Evolutionary conservation across 2,113 vertebrate genomes (phyloP), one percentile per base, ranked within the genome.

Genomic region (Ophthalmolycus amberensis): DNA sequence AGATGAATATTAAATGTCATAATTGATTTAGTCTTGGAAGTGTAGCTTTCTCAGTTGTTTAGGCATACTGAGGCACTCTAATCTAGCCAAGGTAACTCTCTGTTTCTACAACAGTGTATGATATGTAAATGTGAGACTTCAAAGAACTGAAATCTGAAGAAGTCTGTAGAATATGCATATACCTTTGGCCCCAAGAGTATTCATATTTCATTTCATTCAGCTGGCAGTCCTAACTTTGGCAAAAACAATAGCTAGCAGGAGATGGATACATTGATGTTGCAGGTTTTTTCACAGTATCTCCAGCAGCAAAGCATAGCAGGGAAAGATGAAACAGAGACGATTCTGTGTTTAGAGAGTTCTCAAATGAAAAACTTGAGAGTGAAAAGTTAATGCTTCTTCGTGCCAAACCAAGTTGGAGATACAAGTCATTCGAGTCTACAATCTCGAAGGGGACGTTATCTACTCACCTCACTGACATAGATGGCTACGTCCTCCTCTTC

Each of bases 401-500:
- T 18, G 46, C 22, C 11, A 65, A 71, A 50, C n/a, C 5, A 32
- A 67, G 75, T 29, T 46, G 34, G 9, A 37, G 12, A 42, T 1
- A 46, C 10, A 9, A 66, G 27, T 20, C 1, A 25, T 37, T 27
- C 0, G 27, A 40, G 42, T 34, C 15, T 37, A 9, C 14, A 3
- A 27, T 25, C 38, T 37, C 5, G 0, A 16, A 27, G 7, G 16
- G 18, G 1, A 58, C 25, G 11, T n/a, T 3, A 37, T 72, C 6
- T 15, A 32, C 94, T 96, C 93, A 99, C 98, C 96, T 98, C 96
- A 0, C 97, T 98, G 90, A 99, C 96, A 84, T 99, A 99, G 92
- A 99, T 99, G 66, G 96, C 96, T 0, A 89, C 95, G 78, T 99
- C 98, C 38, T 99, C 98, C 69, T 99, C 98, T 58, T 99, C 98